Evolutionary conservation across 2,888 invertebrate genomes (phyloP), one percentile per base, ranked within the genome.

Genomic region (Eutolmus rufibarbis): DNA sequence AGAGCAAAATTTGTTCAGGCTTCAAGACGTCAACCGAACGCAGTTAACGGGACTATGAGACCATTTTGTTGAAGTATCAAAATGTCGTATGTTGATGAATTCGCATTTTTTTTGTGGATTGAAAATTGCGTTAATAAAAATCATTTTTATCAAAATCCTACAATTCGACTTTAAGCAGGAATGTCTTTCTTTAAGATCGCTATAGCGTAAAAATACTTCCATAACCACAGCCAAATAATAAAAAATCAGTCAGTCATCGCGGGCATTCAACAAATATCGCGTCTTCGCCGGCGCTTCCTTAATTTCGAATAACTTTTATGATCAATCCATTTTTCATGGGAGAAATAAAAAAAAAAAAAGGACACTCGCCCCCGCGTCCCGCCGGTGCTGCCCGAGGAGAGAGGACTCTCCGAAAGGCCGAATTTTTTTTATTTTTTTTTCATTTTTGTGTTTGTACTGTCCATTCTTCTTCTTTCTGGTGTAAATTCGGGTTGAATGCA

Each of bases 201-300:
- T 0, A 28, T 81, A 56, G 31, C 56, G 81, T 51, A 23, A 56
- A 51, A 56, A n/a, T 56, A 0, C 34, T 16, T 31, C 31, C 56
- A 81, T 78, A 81, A 34, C 56, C 3, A 31, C 14, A 16, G 8
- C 9, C 34, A 19, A 79, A 31, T 40, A 46, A 46, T 85, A 28
- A 46, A 66, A 46, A 85, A 74, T 43, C 85, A 85, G n/a, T 85
- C 74, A 74, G 74, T 84, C 82, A 87, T 76, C 56, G 34, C 57
- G 16, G n/a, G 74, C 85, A 85, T 46, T 85, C 85, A 74, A 43
- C 43, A 74, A 85, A 85, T 74, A 85, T 74, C 85, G 37, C 66
- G 66, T 37, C 77, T n/a, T 37, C 3, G 77, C 77, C 31, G 40
- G 77, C 28, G 76, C 34, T 40, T 77, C 37, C 40, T 40, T 77